Base-by-base conservation (phyloP, 1,140 invertebrate species). In the Bombus ignitus region DNA sequence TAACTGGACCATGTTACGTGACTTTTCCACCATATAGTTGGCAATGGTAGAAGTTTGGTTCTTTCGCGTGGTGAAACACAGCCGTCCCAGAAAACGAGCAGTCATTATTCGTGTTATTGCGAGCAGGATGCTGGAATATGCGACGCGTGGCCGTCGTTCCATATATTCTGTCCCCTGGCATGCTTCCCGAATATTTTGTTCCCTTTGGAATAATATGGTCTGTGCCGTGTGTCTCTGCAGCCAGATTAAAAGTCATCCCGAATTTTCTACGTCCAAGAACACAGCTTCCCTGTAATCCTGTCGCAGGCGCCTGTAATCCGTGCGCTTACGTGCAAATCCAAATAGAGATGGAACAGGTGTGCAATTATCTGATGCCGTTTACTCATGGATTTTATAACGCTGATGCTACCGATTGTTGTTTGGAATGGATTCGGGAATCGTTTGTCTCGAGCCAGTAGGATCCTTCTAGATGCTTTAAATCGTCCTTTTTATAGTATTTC, bases 21-120 rank as follows among this genome's bases (percentile, higher is more conserved):
- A 89, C 47, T 89, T 88, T 89, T 83, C 79, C 72, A 70, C 3
- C 57, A 47, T 42, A 28, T 12, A 37, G 66, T 37, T 15, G 32
- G 44, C 37, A 71, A 10, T 22, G 71, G 42, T 35, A 28, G 37
- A 77, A 62, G 59, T 62, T 62, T 59, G 37, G 37, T 66, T 79
- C 25, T 59, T 71, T 68, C 32, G 44, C 53, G 28, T n/a, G 25
- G 5, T 57, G 59, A 68, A 71, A 72, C 12, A 66, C 68, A 59
- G 68, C 70, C 84, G 83, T 87, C 73, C 57, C 73, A 85, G 88
- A 90, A 92, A 92, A 92, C 90, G 86, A 86, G 76, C n/a, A 72
- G 72, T 85, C 87, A 92, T 93, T 93, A 92, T 84, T 91, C 88
- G 89, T 82, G 87, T 89, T 80, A 81, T 87, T 89, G 70, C 78